Base-by-base conservation (phyloP, 2,113 vertebrate species). In the Mandrillus leucophaeus region DNA sequence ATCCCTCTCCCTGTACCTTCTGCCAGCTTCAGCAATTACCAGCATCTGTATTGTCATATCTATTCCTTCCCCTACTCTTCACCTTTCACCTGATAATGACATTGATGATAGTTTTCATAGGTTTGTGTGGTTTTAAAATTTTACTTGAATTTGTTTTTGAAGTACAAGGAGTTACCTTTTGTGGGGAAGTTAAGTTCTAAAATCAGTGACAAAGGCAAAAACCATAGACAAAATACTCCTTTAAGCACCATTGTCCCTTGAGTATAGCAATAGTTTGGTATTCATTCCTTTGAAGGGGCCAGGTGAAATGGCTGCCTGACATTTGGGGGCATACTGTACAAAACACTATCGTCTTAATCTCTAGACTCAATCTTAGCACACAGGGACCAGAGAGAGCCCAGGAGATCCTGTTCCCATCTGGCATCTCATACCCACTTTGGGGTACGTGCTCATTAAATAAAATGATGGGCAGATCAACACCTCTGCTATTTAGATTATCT, bases 1-100 rank as follows among this genome's bases (percentile, higher is more conserved):
- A 3, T 27, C 27, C 48, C 25, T 35, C 32, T 22, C 18, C 59
- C 2, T 0, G 0, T 16, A 3, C 30, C 25, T 2, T 5, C 4
- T 38, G 1, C 35, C 55, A 6, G 38, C 57, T 78, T 45, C n/a
- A 1, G 9, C 6, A 4, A 17, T 13, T 27, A 11, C 11, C 38
- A 8, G 0, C 38, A 0, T 73, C 52, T 17, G 8, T 8, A 4
- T 38, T 0, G 23, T 17, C 20, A 32, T 32, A 64, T 64, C 18
- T 45, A 6, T 22, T 40, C 30, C 40, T 35, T 30, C 17, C 32
- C 76, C 17, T 11, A 18, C 43, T 48, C 75, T n/a, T 17, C 35
- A 27, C 1, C 2, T 38, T 30, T 10, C 6, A 6, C 35, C 12
- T 8, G 7, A 80, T 2, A 14, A 18, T 12, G 30, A 55, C 13